These are phyloP conservation scores for Athalia circularis DNA, from an alignment of 2,888 invertebrate genomes.

Conservation along the genomic window DNA sequence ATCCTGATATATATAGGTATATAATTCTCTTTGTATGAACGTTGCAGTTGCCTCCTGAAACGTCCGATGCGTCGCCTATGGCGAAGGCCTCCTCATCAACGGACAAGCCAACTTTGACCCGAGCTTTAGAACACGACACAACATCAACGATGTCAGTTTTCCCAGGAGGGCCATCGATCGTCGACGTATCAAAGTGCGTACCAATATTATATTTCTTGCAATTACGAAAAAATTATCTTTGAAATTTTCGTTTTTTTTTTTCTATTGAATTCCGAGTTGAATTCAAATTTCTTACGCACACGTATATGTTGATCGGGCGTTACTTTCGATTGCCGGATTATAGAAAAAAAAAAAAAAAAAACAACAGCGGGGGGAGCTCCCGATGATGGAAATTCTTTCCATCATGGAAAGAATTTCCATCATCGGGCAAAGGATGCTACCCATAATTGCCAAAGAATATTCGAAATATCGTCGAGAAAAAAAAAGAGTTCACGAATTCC, in stretches of 20 bases:
- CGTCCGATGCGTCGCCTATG: constrained; percentile 19
- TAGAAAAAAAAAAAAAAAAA: no score
- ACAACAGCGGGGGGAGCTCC: no score
- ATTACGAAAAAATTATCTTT: neutral
- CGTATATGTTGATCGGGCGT: no score
- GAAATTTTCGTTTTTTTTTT: neutral
- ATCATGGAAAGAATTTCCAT: no score
- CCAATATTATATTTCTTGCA: neutral
- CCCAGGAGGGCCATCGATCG: neutral
- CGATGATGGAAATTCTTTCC: no score
- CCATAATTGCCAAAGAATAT: no score
- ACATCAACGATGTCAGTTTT: neutral
- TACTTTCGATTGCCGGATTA: no score
- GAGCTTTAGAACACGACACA: constrained; percentile 29
- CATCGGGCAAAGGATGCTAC: no score
- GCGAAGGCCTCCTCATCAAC: constrained; percentile 20
- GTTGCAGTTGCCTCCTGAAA: constrained; percentile 39
- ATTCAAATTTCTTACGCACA: neutral
- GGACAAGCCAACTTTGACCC: constrained; percentile 31
- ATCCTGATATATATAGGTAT: constrained; percentile 7
- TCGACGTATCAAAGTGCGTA: constrained; percentile 35
- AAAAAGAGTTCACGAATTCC: no score
- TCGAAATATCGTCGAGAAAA: no score
- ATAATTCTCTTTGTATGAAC: constrained; percentile 31
- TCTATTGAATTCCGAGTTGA: no score